A percentile compares a stretch with the other conserved stretches of the same genome.
Evolutionary conservation across 2,888 invertebrate genomes (phyloP).

Genomic region (Tipula unca): DNA sequence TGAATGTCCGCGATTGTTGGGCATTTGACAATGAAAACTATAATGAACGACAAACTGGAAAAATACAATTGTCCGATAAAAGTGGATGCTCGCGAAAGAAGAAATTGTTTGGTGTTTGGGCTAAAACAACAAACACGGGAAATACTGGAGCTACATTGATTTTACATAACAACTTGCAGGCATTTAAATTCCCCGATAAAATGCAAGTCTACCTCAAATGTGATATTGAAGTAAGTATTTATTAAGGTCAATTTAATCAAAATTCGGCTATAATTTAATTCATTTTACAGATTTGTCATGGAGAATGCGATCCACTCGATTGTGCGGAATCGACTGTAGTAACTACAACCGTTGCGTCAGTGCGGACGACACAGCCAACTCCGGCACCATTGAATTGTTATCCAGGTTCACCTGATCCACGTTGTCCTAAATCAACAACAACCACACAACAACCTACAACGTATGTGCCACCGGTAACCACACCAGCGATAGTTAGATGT

Average conservation of each 20-base stretch:
- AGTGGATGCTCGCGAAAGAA: conserved; percentile 59
- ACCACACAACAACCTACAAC: conserved; percentile 27
- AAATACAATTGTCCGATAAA: conserved; percentile 56
- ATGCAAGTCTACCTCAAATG: conserved; percentile 66
- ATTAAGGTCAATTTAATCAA: neutral
- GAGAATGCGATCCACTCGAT: conserved; percentile 31
- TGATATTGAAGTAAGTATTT: conserved; percentile 55
- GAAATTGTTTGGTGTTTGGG: conserved; percentile 57
- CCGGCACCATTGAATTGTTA: conserved; percentile 33
- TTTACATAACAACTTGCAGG: conserved; percentile 58
- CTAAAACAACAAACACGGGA: conserved; percentile 50
- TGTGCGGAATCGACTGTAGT: conserved; percentile 27
- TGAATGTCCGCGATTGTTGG: conserved; percentile 64
- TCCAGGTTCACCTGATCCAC: conserved; percentile 37
- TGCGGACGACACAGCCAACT: conserved; percentile 29
- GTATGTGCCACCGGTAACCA: conserved; percentile 26
- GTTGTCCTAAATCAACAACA: conserved; percentile 22
- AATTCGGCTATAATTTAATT: neutral
- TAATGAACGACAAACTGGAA: conserved; percentile 48
- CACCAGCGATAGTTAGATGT: conserved; percentile 24
- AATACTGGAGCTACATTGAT: conserved; percentile 53
- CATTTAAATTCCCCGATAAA: conserved; percentile 66
- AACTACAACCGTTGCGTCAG: conserved; percentile 33
- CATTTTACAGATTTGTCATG: conserved; percentile 31
- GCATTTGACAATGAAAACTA: conserved; percentile 59